Evolutionary conservation across 2,888 invertebrate genomes (phyloP), one percentile per base, ranked within the genome.

Genomic region (Nemoura dubitans): DNA sequence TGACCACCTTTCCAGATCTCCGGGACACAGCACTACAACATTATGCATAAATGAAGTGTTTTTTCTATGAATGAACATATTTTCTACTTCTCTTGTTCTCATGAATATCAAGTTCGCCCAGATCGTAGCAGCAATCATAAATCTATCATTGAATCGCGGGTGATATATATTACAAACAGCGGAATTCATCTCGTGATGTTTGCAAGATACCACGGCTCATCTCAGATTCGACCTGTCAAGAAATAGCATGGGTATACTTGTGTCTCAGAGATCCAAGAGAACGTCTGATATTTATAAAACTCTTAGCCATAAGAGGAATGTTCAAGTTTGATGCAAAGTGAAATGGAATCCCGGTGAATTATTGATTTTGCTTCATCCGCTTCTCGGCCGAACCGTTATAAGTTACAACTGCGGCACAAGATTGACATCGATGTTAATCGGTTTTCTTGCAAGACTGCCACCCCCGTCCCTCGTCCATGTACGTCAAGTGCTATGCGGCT

Each of bases 341-440:
- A 59, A 59, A 59, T 59, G 59, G 59, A 59, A 59, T 59, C 14
- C 59, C 59, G 2, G 59, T 59, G 59, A 59, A 59, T 59, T 59
- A 59, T 59, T 59, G 59, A 59, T 59, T 59, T 59, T 59, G 59
- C 59, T 59, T 59, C 59, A 59, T 59, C 59, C 59, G 59, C 59
- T 3, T 59, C 59, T 59, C 59, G 59, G 21, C 59, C 14, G 59
- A 59, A 59, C 59, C 59, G 59, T 59, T 59, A 59, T 7, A 59
- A 59, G 59, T 59, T 59, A 59, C 14, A 59, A 59, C 59, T 21
- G 21, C 21, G 59, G 59, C 59, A 59, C 59, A 59, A 59, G 59
- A 59, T 59, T 59, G 59, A 59, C 59, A 59, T 59, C 59, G 59
- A 59, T 59, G 59, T 59, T 59, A 59, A 59, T 59, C 59, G 59